phyloP scores from a whole-genome alignment of 1,140 invertebrate genomes.

The Cyclina sinensis region DNA sequence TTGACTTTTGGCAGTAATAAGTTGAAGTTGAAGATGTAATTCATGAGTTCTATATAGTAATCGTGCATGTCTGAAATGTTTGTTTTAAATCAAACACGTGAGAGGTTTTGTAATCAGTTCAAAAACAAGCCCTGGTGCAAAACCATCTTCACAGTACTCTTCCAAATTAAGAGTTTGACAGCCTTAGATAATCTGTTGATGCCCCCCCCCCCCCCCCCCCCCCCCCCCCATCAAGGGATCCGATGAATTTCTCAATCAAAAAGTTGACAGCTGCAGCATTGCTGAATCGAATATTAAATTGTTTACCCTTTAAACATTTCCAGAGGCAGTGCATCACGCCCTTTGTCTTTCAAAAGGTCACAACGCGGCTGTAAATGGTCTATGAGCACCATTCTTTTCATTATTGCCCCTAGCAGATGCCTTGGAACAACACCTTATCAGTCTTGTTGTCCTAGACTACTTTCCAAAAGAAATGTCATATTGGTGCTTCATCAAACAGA shows the following conservation, averaged over 20 bases:
- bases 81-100: neutral
- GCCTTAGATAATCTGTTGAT: neutral
- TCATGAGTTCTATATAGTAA: conserved; percentile 1
- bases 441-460: conserved; percentile 43
- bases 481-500: conserved; percentile 20
- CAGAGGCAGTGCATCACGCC: conserved; percentile 17
- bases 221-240: conserved; percentile 33
- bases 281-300: conserved; percentile 49
- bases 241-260: neutral
- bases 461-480: conserved; percentile 9
- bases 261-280: conserved; percentile 26
- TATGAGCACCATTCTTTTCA: conserved; percentile 58
- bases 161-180: neutral
- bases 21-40: neutral
- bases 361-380: neutral
- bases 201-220: no score
- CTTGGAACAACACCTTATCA: conserved; percentile 41
- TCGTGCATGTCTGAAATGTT: conserved; percentile 38
- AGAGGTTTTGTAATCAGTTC: conserved; percentile 38
- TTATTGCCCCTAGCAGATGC: conserved; percentile 65
- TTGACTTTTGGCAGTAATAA: no score
- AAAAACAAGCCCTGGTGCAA: conserved; percentile 26
- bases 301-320: conserved; percentile 37
- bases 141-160: conserved; percentile 22
- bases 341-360: conserved; percentile 40